phyloP scores from a whole-genome alignment of 2,888 invertebrate species.

The Atrina japonica region DNA sequence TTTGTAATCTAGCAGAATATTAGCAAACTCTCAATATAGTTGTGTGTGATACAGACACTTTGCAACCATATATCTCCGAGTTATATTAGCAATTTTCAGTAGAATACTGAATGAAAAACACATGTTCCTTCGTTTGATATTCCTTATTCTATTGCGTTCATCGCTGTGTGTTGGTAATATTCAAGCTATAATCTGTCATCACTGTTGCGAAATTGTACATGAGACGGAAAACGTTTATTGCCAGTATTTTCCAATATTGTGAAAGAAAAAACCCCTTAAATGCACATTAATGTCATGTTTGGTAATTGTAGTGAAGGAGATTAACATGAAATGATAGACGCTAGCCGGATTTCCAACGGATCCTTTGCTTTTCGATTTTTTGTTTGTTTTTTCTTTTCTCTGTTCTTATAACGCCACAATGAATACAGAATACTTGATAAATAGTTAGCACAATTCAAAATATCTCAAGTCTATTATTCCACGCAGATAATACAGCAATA shows the following conservation, averaged over 20 bases:
- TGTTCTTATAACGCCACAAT: too few species aligned
- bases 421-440: too few species aligned
- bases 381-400: neutral
- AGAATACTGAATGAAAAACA: slow-evolving; percentile 24
- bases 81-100: too few species aligned
- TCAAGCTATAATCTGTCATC: slow-evolving; percentile 25
- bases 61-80: too few species aligned
- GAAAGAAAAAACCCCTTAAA: slow-evolving; percentile 60
- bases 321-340: slow-evolving; percentile 12
- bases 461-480: too few species aligned
- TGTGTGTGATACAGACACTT: too few species aligned
- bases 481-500: too few species aligned
- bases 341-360: slow-evolving; percentile 5
- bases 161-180: slow-evolving; percentile 18
- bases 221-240: slow-evolving; percentile 33
- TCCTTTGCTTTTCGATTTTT: slow-evolving; percentile 3
- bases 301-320: slow-evolving; percentile 15
- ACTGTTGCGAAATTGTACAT: slow-evolving; percentile 3
- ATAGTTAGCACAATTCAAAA: too few species aligned
- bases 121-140: slow-evolving; percentile 3
- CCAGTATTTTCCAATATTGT: slow-evolving; percentile 40
- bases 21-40: too few species aligned
- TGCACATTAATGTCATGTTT: slow-evolving; percentile 54
- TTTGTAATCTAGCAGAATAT: too few species aligned
- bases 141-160: slow-evolving; percentile 1